Conservation (phyloP, 2,113 vertebrate species). For the Hemiprocne comata region DNA sequence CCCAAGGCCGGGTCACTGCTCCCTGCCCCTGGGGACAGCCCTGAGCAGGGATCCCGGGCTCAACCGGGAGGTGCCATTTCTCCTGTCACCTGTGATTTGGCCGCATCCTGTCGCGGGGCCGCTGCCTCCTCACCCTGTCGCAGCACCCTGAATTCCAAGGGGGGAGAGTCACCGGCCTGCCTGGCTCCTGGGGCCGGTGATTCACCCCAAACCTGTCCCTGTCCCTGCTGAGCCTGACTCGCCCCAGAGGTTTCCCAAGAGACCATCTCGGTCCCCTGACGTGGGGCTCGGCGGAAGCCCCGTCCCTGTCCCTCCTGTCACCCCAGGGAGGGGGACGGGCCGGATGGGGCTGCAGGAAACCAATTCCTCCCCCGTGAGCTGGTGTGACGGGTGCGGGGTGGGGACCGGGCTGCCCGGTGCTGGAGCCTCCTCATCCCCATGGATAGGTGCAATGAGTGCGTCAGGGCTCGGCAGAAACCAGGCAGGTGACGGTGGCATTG, state of each 20-base stretch:
- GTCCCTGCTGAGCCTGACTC: neutral
- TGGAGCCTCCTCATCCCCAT: neutral
- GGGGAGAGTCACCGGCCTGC: neutral
- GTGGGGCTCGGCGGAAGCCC: neutral
- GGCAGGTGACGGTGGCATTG: rapidly evolving
- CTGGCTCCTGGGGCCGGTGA: conserved; percentile 16
- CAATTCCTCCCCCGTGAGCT: conserved; percentile 57
- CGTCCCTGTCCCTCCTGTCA: neutral
- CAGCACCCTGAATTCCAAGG: neutral
- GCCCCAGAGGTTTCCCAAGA: neutral
- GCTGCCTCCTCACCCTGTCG: neutral
- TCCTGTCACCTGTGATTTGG: neutral
- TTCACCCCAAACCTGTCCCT: conserved; percentile 18
- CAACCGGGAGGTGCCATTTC: neutral
- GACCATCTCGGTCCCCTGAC: neutral
- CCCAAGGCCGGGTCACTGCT: rapidly evolving
- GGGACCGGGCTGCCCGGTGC: neutral
- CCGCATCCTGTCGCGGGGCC: neutral
- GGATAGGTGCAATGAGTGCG: neutral
- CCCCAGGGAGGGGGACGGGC: neutral
- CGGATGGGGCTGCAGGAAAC: conserved; percentile 45
- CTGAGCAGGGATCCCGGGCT: rapidly evolving
- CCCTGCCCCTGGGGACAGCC: rapidly evolving
- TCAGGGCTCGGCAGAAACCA: neutral
- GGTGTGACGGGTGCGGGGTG: neutral